Evolutionary conservation across 2,797 vertebrate genomes (phyloP).

Genomic region (Cynodonichthys magdalenae): DNA sequence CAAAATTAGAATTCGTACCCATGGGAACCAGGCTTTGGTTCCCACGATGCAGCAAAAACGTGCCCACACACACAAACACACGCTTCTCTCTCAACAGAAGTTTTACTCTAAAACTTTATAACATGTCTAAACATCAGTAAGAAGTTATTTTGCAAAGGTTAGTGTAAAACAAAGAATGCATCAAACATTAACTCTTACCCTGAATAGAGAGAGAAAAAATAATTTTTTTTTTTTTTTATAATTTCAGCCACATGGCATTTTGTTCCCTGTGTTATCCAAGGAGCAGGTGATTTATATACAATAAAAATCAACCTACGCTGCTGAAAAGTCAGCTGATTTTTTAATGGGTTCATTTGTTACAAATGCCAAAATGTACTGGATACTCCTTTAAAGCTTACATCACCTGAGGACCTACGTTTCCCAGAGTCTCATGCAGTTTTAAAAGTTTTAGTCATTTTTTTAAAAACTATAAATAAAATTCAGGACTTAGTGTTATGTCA

Average conservation of each 20-base stretch:
- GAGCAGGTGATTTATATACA: not conserved
- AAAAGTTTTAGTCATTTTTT: no score
- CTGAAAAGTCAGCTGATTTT: not conserved
- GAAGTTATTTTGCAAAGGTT: slow-evolving; percentile 1
- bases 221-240: no score
- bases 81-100: not conserved
- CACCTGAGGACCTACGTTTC: no score
- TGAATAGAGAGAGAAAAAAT: not conserved
- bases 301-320: not conserved
- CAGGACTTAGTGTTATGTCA: no score
- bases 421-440: no score
- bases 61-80: no score
- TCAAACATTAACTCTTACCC: not conserved
- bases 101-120: not conserved
- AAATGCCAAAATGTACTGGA: not conserved
- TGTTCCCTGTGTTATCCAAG: not conserved
- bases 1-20: no score
- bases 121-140: not conserved
- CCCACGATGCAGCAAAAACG: no score
- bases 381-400: not conserved
- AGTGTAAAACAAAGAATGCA: not conserved
- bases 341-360: not conserved
- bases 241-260: not conserved
- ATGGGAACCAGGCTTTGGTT: no score
- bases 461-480: no score